These are phyloP conservation scores for Sebastes minor DNA, from an alignment of 2,797 vertebrate species.

Conservation along the genomic window DNA sequence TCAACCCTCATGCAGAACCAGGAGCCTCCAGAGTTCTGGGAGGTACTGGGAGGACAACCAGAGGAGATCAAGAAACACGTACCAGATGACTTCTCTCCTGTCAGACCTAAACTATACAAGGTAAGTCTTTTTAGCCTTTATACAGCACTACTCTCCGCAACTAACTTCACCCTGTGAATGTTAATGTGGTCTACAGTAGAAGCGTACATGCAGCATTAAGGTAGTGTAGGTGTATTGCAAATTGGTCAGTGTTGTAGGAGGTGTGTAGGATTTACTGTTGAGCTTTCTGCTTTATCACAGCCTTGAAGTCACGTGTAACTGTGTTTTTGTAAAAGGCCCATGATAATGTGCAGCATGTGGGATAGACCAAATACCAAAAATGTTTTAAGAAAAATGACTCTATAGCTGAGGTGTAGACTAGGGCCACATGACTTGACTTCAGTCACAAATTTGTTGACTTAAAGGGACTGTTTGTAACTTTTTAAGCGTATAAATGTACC, in stretches of 20 bases:
- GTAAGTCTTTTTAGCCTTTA: slow-evolving; percentile 59
- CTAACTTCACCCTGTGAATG: background rate
- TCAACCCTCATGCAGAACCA: slow-evolving; percentile 85
- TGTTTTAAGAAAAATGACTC: background rate
- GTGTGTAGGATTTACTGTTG: background rate
- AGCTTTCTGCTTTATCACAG: background rate
- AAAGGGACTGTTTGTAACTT: too few species aligned
- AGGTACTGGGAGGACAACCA: slow-evolving; percentile 89
- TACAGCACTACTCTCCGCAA: too few species aligned
- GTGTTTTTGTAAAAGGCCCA: background rate
- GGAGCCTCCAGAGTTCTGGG: slow-evolving; percentile 93
- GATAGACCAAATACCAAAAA: background rate
- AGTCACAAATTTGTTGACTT: too few species aligned
- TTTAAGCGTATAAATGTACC: too few species aligned
- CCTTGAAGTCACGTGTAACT: background rate
- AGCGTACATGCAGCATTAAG: background rate
- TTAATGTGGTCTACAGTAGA: background rate
- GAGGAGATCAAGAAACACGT: slow-evolving; percentile 92
- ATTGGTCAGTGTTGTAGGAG: background rate
- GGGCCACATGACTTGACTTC: too few species aligned
- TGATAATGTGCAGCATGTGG: background rate
- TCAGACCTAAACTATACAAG: slow-evolving; percentile 96
- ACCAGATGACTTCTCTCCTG: slow-evolving; percentile 89
- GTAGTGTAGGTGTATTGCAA: background rate
- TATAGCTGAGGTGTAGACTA: too few species aligned